phyloP scores from a whole-genome alignment of 1,140 invertebrate genomes.

The Galendromus occidentalis region DNA sequence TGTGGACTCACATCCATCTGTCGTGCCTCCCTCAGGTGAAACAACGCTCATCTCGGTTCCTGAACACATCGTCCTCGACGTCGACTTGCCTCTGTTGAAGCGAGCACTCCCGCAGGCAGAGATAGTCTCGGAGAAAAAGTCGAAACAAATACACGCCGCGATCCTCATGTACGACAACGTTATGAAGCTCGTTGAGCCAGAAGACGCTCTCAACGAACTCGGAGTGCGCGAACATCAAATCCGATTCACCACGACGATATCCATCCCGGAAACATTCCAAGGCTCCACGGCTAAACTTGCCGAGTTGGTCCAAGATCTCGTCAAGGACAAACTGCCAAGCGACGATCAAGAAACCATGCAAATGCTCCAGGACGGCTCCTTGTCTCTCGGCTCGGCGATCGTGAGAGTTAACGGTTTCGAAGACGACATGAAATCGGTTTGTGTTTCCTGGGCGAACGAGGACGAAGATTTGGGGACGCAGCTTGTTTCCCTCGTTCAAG shows the following conservation, averaged over 20 bases:
- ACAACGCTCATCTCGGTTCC: slow-evolving; percentile 64
- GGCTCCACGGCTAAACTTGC: neutral
- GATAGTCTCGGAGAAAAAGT: slow-evolving; percentile 9
- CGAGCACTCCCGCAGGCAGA: slow-evolving; percentile 19
- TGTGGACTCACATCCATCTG: neutral
- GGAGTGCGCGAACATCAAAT: slow-evolving; percentile 54
- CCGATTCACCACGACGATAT: slow-evolving; percentile 69
- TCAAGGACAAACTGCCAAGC: slow-evolving; percentile 37
- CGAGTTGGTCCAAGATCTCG: slow-evolving; percentile 6
- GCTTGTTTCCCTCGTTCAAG: slow-evolving; percentile 36
- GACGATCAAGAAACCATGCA: slow-evolving; percentile 40
- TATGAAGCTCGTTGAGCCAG: slow-evolving; percentile 64
- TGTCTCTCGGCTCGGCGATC: slow-evolving; percentile 65
- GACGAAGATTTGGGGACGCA: slow-evolving; percentile 79
- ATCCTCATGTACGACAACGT: slow-evolving; percentile 11
- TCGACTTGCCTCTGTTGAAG: slow-evolving; percentile 55
- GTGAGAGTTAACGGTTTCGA: slow-evolving; percentile 58
- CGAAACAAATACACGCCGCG: neutral
- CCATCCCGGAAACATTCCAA: slow-evolving; percentile 49
- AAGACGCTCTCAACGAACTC: slow-evolving; percentile 66
- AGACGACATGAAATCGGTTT: slow-evolving; percentile 63
- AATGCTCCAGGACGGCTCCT: slow-evolving; percentile 50
- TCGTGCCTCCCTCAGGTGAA: neutral
- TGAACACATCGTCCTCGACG: slow-evolving; percentile 71
- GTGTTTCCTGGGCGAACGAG: slow-evolving; percentile 89